Evolutionary conservation across 2,888 invertebrate genomes (phyloP), one percentile per base, ranked within the genome.

Genomic region (Saturnia japonica): DNA sequence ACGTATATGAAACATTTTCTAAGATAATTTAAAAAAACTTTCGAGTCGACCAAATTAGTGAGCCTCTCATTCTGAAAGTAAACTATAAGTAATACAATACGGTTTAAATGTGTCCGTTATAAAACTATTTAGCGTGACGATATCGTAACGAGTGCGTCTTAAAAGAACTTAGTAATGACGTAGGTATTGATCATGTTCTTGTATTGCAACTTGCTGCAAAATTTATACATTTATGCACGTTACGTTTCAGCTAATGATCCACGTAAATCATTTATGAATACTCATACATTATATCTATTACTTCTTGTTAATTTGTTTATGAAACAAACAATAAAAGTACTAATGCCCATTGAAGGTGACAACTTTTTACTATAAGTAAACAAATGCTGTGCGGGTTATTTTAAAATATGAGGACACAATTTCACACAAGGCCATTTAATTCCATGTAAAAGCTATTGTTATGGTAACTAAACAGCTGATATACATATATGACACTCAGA

Each of bases 171-270:
- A 66, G 51, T 75, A 72, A 74, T 74, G 71, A 73, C 69, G 68
- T 64, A 34, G 34, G 64, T 72, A 72, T 70, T 71, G 75, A 70
- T 70, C 16, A 67, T 73, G 73, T 43, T 74, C 67, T 73, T 70
- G 43, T 54, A 68, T 74, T 73, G 69, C 69, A 71, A 68, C 71
- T 67, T 69, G 42, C 67, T 47, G 67, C 68, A 40, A 70, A 70
- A 76, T 79, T 76, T 75, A 76, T 77, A 75, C 72, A 76, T 79
- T 75, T 75, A 76, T 77, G 75, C 73, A 77, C 19, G 47, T 62
- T 70, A 47, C 60, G 40, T 70, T 62, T 25, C 28, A 64, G 40
- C 8, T n/a, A 57, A 57, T 25, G 11, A 57, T 22, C 8, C 8
- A 54, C 22, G 9, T 54, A 34, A 34, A 34, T 8, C 22, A 54